phyloP scores from a whole-genome alignment of 1,140 invertebrate species.

The Caenorhabditis brenneri region DNA sequence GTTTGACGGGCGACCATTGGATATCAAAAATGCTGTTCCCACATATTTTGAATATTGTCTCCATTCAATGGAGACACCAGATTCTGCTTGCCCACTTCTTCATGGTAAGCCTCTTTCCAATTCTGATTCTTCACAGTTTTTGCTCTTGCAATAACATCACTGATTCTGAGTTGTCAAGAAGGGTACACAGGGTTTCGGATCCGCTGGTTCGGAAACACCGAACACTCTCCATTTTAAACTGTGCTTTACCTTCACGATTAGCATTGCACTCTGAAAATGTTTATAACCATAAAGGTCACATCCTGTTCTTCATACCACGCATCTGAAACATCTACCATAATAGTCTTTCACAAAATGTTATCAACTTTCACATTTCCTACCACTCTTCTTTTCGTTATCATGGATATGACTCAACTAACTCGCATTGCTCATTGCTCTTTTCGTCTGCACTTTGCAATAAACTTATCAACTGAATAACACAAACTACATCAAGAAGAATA shows the following conservation, averaged over 20 bases:
- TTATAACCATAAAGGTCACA: too few species aligned
- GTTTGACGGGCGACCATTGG: slow-evolving; percentile 34
- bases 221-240: too few species aligned
- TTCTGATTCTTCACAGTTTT: not conserved
- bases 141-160: too few species aligned
- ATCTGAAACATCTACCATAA: too few species aligned
- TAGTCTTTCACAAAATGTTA: too few species aligned
- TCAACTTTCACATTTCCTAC: too few species aligned
- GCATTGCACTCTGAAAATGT: too few species aligned
- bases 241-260: too few species aligned
- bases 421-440: not conserved
- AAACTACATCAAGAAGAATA: not conserved
- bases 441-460: not conserved
- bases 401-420: not conserved
- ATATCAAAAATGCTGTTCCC: slow-evolving; percentile 26
- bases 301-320: too few species aligned
- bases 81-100: slow-evolving; percentile 12
- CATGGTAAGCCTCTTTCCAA: not conserved
- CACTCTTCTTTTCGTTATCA: not conserved
- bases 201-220: too few species aligned
- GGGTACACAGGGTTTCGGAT: too few species aligned
- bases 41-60: slow-evolving; percentile 6
- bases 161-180: too few species aligned
- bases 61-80: not conserved
- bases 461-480: not conserved